These are phyloP conservation scores for Dexiosoma caninum DNA, from an alignment of 2,888 invertebrate genomes.

Conservation along the genomic window DNA sequence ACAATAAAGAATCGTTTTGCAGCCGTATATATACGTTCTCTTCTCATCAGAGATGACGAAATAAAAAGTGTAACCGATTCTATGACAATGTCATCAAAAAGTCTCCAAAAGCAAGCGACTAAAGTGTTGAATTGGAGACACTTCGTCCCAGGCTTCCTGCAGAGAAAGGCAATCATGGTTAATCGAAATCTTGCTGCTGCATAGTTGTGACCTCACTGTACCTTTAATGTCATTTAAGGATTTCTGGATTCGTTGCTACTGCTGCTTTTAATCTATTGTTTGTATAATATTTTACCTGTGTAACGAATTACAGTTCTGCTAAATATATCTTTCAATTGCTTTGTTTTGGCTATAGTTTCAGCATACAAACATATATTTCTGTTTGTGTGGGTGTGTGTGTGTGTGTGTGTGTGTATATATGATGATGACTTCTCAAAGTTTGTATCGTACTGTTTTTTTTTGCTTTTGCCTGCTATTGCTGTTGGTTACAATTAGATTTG, in stretches of 20 bases:
- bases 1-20: no score
- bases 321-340: not conserved
- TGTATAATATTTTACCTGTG: conserved; percentile 16
- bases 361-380: not conserved
- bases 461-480: not conserved
- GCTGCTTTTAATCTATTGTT: not conserved
- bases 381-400: no score
- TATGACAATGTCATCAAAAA: no score
- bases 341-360: conserved; percentile 46
- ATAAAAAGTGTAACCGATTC: no score
- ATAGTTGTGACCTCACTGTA: not conserved
- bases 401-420: not conserved
- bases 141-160: no score
- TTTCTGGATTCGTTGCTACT: conserved; percentile 8
- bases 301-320: conserved; percentile 1
- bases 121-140: no score
- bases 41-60: no score
- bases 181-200: no score
- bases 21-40: no score
- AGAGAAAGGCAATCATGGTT: no score
- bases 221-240: not conserved
- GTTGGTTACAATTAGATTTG: conserved; percentile 62
- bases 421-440: conserved; percentile 25
- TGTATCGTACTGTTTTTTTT: not conserved
- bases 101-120: no score